A percentile compares a stretch with the other conserved stretches of the same genome.
These are phyloP conservation scores for Nemurella pictetii DNA, from an alignment of 2,888 invertebrate genomes.

Conservation along the genomic window DNA sequence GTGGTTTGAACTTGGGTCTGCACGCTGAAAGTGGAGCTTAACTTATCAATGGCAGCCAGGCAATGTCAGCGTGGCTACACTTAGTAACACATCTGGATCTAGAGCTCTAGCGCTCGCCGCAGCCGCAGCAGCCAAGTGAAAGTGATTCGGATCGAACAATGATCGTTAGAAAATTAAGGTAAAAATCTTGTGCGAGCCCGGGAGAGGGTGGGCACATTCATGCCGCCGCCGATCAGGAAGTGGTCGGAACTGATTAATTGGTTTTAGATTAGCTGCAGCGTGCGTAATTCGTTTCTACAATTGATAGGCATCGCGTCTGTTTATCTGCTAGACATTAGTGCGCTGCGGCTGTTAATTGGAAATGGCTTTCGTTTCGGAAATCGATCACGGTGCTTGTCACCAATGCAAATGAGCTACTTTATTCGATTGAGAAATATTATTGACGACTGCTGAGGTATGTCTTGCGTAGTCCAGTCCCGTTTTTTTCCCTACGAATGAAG, in stretches of 20 bases:
- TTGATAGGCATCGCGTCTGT: neutral
- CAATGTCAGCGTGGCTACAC: too few relatives aligned
- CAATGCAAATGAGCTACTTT: neutral
- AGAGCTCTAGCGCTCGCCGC: too few relatives aligned
- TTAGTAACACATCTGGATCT: neutral
- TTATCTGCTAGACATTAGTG: too few relatives aligned
- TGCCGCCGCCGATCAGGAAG: too few relatives aligned
- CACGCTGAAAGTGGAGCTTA: neutral
- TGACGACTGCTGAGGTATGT: neutral
- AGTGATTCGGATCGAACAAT: neutral
- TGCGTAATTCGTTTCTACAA: neutral
- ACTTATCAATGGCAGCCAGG: neutral
- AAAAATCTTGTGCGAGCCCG: neutral
- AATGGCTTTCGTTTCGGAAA: neutral
- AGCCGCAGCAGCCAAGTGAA: neutral
- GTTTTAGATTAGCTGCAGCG: neutral
- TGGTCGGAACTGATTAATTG: neutral
- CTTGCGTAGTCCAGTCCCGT: neutral
- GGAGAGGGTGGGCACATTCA: neutral
- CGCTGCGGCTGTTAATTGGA: neutral
- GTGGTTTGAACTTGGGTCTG: neutral
- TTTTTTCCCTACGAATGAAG: too few relatives aligned
- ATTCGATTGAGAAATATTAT: neutral
- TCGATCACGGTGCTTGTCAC: neutral
- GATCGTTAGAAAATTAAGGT: too few relatives aligned